phyloP scores from a whole-genome alignment of 2,797 vertebrate species.

The Syndactyla subalaris region DNA sequence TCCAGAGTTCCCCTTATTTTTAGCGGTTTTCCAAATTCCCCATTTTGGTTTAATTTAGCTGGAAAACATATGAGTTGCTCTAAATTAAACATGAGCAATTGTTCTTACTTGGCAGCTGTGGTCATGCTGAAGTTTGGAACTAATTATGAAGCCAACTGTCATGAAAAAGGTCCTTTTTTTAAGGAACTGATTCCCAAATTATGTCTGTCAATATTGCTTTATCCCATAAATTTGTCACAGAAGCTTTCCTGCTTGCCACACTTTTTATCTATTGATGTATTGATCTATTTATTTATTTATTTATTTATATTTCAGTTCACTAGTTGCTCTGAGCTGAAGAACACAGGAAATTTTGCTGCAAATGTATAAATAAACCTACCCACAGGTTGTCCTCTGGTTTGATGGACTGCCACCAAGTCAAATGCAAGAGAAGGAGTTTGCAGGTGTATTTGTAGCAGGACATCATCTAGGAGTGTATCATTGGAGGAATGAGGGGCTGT shows the following conservation, averaged over 20 bases:
- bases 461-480: background rate
- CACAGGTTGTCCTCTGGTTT: background rate
- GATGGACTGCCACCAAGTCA: background rate
- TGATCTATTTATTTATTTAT: background rate
- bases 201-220: background rate
- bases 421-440: background rate
- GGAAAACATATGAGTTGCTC: constrained; percentile 7
- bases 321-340: background rate
- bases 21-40: constrained; percentile 41
- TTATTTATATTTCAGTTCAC: background rate
- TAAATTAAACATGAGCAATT: constrained; percentile 3
- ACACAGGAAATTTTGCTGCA: background rate
- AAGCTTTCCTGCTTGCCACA: background rate
- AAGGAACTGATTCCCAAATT: background rate
- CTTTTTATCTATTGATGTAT: background rate
- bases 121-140: constrained; percentile 10
- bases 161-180: background rate
- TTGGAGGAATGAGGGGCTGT: background rate
- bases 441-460: background rate
- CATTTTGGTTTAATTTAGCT: constrained; percentile 10
- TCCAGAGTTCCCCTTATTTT: constrained; percentile 37
- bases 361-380: background rate
- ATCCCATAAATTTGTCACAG: background rate
- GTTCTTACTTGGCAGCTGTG: constrained; percentile 11
- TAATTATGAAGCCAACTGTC: constrained; percentile 3